Percentiles rank a stretch among this genome's conserved stretches.
These are phyloP conservation scores for Amazonetta brasiliensis DNA, from an alignment of 2,797 vertebrate genomes.

Conservation along the genomic window DNA sequence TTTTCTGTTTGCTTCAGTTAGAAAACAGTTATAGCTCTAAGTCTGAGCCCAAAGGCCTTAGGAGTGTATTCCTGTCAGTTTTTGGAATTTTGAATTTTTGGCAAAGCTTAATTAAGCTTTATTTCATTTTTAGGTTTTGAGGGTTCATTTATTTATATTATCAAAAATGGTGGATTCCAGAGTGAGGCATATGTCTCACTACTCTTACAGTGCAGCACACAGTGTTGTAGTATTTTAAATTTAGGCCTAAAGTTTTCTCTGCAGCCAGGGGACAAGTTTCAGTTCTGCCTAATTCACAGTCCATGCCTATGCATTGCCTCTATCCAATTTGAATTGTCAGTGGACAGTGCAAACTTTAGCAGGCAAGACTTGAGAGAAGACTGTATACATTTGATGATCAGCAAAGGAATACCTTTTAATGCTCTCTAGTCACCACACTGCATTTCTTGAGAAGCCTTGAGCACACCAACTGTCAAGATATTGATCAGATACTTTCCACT, in stretches of 20 bases:
- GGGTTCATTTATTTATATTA: not conserved
- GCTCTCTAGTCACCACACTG: slow-evolving; percentile 14
- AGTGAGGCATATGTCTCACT: rapidly evolving
- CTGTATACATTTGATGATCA: not conserved
- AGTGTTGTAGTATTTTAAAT: not conserved
- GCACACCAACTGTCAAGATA: slow-evolving; percentile 62
- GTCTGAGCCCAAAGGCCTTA: not conserved
- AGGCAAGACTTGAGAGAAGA: not conserved
- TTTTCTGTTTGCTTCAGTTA: not conserved
- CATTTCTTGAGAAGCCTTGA: slow-evolving; percentile 44
- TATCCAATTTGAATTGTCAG: not conserved
- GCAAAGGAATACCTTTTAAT: slow-evolving; percentile 21
- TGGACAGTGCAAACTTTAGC: not conserved
- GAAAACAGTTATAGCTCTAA: not conserved
- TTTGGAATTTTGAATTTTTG: not conserved
- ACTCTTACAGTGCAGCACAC: not conserved
- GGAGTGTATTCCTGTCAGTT: not conserved
- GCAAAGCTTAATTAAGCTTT: not conserved
- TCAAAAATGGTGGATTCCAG: not conserved
- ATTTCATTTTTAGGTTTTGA: not conserved
- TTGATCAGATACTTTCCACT: slow-evolving; percentile 49
- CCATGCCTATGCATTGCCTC: not conserved
- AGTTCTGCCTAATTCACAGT: not conserved
- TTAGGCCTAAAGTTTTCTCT: not conserved
- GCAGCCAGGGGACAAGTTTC: rapidly evolving